These are phyloP conservation scores for Cantharis lateralis DNA, from an alignment of 2,888 invertebrate genomes.

Conservation along the genomic window DNA sequence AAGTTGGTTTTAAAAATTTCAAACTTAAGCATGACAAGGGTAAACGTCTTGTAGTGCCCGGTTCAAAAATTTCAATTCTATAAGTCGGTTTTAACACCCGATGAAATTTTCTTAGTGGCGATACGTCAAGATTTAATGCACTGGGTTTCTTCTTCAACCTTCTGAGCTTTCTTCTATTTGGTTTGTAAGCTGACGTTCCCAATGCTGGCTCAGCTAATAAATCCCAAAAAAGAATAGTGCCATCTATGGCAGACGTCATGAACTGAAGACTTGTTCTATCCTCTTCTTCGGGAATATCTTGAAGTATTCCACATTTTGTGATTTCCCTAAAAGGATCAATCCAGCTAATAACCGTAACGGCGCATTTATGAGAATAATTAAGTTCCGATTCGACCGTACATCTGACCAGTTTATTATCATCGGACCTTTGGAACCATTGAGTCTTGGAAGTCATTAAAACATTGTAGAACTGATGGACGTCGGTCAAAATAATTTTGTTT, in stretches of 20 bases:
- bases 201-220: slow-evolving; percentile 44
- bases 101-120: slow-evolving; percentile 64
- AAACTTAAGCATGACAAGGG: slow-evolving; percentile 49
- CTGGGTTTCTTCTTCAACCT: slow-evolving; percentile 62
- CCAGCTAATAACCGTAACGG: slow-evolving; percentile 72
- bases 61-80: slow-evolving; percentile 56
- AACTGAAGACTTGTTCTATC: slow-evolving; percentile 63
- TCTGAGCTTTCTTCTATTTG: slow-evolving; percentile 49
- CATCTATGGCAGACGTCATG: slow-evolving; percentile 69
- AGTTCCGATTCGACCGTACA: slow-evolving; percentile 67
- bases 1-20: slow-evolving; percentile 51
- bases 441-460: slow-evolving; percentile 65
- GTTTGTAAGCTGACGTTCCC: neutral
- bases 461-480: slow-evolving; percentile 66
- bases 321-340: slow-evolving; percentile 65
- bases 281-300: slow-evolving; percentile 49
- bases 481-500: slow-evolving; percentile 63
- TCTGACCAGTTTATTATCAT: slow-evolving; percentile 62
- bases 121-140: slow-evolving; percentile 63
- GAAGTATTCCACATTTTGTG: slow-evolving; percentile 64
- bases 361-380: slow-evolving; percentile 64
- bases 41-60: slow-evolving; percentile 44
- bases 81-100: slow-evolving; percentile 67
- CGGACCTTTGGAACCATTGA: slow-evolving; percentile 70
- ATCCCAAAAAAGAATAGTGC: slow-evolving; percentile 73